Evolutionary conservation across 2,888 invertebrate genomes (phyloP), one percentile per base, ranked within the genome.

Genomic region (Bhutanitis thaidina): DNA sequence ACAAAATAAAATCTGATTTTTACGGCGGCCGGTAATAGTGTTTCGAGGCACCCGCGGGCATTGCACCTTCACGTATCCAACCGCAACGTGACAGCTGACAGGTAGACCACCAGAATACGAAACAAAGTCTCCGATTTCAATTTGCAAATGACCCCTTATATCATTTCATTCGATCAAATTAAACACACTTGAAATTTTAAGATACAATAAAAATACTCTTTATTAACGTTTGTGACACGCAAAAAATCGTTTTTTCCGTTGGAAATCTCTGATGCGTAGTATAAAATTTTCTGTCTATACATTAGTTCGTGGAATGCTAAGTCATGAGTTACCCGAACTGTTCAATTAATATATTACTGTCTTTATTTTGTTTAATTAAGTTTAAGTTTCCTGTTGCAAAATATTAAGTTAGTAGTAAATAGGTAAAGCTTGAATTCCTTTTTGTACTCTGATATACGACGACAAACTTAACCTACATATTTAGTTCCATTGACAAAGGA

Each of bases 111-210:
- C 45, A 20, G 45, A 45, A 45, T 51, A 45, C 45, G 40, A 46
- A 51, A 45, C 40, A 45, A 44, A 50, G 35, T 45, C 37, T 49
- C 40, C 35, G 36, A 45, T 45, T 51, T 51, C 51, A 40, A 45
- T 45, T 45, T 41, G 41, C 45, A 51, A 50, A 44, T 12, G 38
- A 38, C 44, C 44, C 27, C 38, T 50, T 50, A 44, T 44, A 39
- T 39, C 44, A 44, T 50, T 44, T 32, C 37, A 49, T 43, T 43
- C 32, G 49, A 39, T 50, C 39, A 45, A 39, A 35, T 50, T 40
- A 30, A 36, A 51, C 45, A 36, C 45, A 35, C 29, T 51, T 43
- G 25, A 43, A 49, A 49, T 49, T 15, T 14, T 50, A 38, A 49
- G 20, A 50, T 25, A 43, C 25, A 25, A 27, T 32, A 50, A 20